Conservation (phyloP, 2,888 invertebrate genomes). For the Scotopteryx bipunctaria region DNA sequence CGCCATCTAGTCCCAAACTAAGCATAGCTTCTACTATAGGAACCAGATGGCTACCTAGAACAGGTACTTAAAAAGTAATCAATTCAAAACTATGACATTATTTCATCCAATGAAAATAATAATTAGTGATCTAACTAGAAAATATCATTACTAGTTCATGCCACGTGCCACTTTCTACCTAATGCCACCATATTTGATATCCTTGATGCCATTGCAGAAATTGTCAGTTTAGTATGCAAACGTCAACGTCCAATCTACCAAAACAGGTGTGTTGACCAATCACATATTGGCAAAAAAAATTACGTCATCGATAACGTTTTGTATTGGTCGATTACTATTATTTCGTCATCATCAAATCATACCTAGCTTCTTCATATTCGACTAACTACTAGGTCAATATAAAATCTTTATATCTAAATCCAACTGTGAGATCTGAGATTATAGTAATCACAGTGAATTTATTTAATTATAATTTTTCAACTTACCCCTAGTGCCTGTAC, state of each 20-base stretch:
- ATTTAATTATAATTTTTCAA: background rate
- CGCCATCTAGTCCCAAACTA: no score
- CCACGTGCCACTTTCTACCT: constrained; percentile 15
- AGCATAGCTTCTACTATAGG: no score
- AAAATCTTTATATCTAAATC: no score
- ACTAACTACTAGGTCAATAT: no score
- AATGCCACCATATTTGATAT: constrained; percentile 8
- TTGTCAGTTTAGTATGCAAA: background rate
- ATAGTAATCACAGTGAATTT: background rate
- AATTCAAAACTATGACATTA: background rate
- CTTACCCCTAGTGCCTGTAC: constrained; percentile 69
- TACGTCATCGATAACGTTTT: background rate
- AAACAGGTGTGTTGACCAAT: background rate
- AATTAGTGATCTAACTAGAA: background rate
- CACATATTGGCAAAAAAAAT: background rate
- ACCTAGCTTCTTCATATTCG: no score
- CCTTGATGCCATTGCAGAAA: constrained; percentile 1
- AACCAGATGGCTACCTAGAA: no score
- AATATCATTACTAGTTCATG: constrained; percentile 1
- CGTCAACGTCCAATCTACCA: background rate
- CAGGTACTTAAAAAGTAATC: no score
- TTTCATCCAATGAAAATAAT: background rate
- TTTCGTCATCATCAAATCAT: no score
- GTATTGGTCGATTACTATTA: background rate
- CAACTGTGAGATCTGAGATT: no score